Percentiles rank a stretch among this genome's conserved stretches.
These are phyloP conservation scores for Synodontis membranacea DNA, from an alignment of 2,113 vertebrate genomes.

Conservation along the genomic window DNA sequence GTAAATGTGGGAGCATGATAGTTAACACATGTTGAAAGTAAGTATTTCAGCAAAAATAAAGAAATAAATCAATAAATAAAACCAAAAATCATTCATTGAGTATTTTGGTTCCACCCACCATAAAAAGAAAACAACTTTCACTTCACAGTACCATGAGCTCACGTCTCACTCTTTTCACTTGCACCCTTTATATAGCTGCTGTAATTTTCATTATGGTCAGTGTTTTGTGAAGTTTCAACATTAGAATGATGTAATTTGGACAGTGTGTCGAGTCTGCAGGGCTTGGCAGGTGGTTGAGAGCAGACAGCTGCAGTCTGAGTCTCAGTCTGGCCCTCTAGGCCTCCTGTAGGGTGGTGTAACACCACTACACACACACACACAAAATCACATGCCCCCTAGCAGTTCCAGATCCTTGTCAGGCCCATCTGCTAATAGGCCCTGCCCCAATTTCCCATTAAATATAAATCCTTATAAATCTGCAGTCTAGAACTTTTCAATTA, in stretches of 20 bases:
- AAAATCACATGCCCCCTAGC: constrained; percentile 53
- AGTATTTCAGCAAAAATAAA: neutral
- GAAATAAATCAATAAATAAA: neutral
- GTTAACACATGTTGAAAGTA: neutral
- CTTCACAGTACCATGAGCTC: neutral
- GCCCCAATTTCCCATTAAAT: constrained; percentile 40
- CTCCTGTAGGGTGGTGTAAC: constrained; percentile 62
- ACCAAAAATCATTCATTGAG: neutral
- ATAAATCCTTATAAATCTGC: constrained; percentile 1
- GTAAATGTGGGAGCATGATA: neutral
- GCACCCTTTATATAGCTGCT: neutral
- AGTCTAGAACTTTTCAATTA: neutral
- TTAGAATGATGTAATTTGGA: constrained; percentile 13
- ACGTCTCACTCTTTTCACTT: neutral
- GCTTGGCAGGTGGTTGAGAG: constrained; percentile 68
- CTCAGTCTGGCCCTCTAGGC: constrained; percentile 66
- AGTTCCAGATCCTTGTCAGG: constrained; percentile 60
- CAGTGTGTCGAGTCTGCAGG: constrained; percentile 30
- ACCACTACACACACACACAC: neutral
- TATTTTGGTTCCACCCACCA: neutral
- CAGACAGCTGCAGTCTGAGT: constrained; percentile 71
- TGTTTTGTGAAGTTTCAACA: neutral
- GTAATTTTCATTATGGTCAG: neutral
- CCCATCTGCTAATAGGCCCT: constrained; percentile 70
- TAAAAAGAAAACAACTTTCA: neutral